Evolutionary conservation across 2,113 vertebrate species (phyloP), one percentile per base, ranked within the genome.

Genomic region (Alces alces): DNA sequence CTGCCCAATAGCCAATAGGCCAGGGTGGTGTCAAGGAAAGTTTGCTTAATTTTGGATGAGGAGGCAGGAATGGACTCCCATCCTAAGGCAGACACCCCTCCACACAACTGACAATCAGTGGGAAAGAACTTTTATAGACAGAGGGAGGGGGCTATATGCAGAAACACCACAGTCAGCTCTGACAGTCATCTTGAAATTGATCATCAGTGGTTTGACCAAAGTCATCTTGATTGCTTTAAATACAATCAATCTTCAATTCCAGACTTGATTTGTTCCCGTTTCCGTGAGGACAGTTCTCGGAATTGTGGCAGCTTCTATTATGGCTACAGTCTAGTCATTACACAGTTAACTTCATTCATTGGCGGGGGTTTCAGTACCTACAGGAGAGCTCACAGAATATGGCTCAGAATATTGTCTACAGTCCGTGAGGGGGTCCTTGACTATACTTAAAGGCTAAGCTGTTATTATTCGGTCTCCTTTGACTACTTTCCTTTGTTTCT

Each of bases 31-130:
- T 9, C 33, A 80, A 80, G 28, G 45, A 80, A 52, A 50, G 78
- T 13, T 50, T 50, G 45, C 45, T 80, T 80, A 21, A 12, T 80
- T 50, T 52, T 50, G 78, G 16, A 33, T 80, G 70, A 76, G 36
- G 70, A 27, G 21, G 70, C 36, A 43, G 36, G 70, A 76, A 39
- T 27, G 11, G 21, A 19, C 9, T 80, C 16, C 78, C 33, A 9
- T 50, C 28, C 45, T 33, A 33, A 80, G 78, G 28, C 8, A 3
- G 45, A 12, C 78, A 50, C 5, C 28, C 9, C 16, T 78, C 25
- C 73, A 3, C 0, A 0, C 23, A 6, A 12, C 45, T 12, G 78
- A 3, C 78, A 33, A 21, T 52, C 28, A 6, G 45, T 50, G 78
- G 16, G 45, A 19, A 33, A 33, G 45, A 80, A 11, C 28, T 52